phyloP scores from a whole-genome alignment of 1,140 invertebrate species.

The Drosophila quadrilineata region DNA sequence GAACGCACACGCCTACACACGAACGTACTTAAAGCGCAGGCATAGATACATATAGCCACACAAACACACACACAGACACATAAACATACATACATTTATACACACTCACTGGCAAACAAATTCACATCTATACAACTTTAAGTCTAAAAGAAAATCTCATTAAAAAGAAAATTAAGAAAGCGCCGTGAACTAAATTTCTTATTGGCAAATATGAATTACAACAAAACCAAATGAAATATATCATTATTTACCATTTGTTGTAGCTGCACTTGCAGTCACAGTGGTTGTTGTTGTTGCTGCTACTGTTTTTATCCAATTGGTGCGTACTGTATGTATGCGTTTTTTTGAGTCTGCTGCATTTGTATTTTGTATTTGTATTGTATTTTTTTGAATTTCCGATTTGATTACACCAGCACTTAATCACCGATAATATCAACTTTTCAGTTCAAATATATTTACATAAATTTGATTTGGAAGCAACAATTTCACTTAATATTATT shows the following conservation, averaged over 20 bases:
- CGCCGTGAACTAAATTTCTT: slow-evolving; percentile 17
- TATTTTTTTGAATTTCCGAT: too few relatives aligned
- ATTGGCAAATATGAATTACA: slow-evolving; percentile 21
- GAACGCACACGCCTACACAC: slow-evolving; percentile 27
- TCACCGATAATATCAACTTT: background rate
- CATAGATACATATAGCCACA: slow-evolving; percentile 43
- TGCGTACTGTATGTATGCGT: slow-evolving; percentile 44
- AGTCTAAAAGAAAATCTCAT: slow-evolving; percentile 1
- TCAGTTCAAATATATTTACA: slow-evolving; percentile 10
- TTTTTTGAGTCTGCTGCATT: slow-evolving; percentile 44
- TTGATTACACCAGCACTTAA: slow-evolving; percentile 42
- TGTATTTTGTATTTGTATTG: too few relatives aligned
- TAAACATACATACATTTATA: background rate
- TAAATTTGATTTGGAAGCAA: slow-evolving; percentile 42
- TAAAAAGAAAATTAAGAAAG: slow-evolving; percentile 30
- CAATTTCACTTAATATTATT: slow-evolving; percentile 51
- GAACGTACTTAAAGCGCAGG: slow-evolving; percentile 17
- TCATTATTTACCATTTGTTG: slow-evolving; percentile 60
- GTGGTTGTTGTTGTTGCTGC: slow-evolving; percentile 34
- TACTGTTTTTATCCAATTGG: slow-evolving; percentile 76
- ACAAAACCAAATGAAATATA: too few relatives aligned
- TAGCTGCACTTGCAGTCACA: slow-evolving; percentile 23
- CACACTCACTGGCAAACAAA: too few relatives aligned
- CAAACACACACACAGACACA: slow-evolving; percentile 18
- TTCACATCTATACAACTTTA: background rate